A percentile compares a stretch with the other conserved stretches of the same genome.
These are phyloP conservation scores for Pyrrhosoma nymphula DNA, from an alignment of 2,888 invertebrate genomes.

Conservation along the genomic window DNA sequence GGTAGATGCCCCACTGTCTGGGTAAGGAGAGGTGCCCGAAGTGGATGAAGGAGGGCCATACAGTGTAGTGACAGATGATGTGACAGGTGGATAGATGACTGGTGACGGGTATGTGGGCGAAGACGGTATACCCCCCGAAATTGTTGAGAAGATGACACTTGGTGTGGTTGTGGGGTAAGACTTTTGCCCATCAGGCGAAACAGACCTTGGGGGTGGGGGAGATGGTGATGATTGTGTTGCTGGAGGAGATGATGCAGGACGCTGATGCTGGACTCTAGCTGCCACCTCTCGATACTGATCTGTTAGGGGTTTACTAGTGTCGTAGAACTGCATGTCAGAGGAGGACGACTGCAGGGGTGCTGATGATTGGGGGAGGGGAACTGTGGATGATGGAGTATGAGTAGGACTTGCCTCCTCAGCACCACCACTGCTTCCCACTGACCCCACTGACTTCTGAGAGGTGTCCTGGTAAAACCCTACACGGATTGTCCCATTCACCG, in stretches of 20 bases:
- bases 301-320: constrained; percentile 81
- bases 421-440: constrained; percentile 72
- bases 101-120: constrained; percentile 37
- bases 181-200: not conserved
- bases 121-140: not conserved
- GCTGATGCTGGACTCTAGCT: constrained; percentile 71
- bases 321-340: constrained; percentile 79
- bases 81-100: constrained; percentile 5
- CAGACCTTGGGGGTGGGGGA: constrained; percentile 18
- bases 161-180: constrained; percentile 37
- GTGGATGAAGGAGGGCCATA: constrained; percentile 1
- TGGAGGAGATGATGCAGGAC: constrained; percentile 60
- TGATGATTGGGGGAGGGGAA: constrained; percentile 84
- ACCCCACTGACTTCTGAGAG: constrained; percentile 74
- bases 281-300: constrained; percentile 77
- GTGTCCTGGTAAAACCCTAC: constrained; percentile 95
- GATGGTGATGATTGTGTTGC: not conserved
- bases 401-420: constrained; percentile 69
- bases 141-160: constrained; percentile 44
- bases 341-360: constrained; percentile 82
- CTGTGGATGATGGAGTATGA: constrained; percentile 63
- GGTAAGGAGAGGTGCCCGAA: not conserved
- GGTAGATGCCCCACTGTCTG: constrained; percentile 74
- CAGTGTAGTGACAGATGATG: not conserved
- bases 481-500: constrained; percentile 90